Conservation (phyloP, 2,797 vertebrate species). For the Pithecia hirsuta region DNA sequence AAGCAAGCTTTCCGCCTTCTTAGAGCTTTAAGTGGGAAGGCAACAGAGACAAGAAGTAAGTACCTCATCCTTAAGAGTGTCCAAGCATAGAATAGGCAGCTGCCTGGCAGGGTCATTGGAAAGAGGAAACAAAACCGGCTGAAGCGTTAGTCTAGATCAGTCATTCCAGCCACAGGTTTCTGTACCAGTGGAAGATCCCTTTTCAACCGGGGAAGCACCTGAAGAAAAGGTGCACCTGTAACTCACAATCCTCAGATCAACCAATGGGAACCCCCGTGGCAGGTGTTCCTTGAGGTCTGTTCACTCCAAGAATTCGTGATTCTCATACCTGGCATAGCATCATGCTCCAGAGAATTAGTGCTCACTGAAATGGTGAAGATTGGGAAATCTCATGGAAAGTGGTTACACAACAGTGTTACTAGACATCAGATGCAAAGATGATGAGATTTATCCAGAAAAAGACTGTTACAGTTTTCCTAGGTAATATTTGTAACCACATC, state of each 20-base stretch:
- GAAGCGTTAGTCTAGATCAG: rapidly evolving
- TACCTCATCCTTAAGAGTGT: background rate
- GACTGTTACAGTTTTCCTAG: background rate
- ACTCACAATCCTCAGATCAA: rapidly evolving
- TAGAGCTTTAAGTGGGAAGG: background rate
- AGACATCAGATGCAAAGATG: background rate
- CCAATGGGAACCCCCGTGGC: rapidly evolving
- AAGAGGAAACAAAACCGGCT: background rate
- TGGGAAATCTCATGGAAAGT: background rate
- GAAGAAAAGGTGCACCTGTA: background rate
- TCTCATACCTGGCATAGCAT: background rate
- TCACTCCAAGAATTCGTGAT: background rate
- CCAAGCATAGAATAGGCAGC: background rate
- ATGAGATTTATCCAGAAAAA: background rate
- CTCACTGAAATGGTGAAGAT: too few species aligned
- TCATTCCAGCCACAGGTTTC: background rate
- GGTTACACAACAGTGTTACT: background rate
- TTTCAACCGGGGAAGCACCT: background rate
- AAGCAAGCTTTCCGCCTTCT: background rate
- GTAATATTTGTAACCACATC: background rate
- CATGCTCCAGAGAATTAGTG: background rate
- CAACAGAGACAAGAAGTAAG: background rate
- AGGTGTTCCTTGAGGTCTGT: background rate
- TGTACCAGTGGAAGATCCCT: rapidly evolving
- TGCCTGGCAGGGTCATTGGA: rapidly evolving